Base-by-base conservation (phyloP, 2,888 invertebrate species). In the Charanyca ferruginea region DNA sequence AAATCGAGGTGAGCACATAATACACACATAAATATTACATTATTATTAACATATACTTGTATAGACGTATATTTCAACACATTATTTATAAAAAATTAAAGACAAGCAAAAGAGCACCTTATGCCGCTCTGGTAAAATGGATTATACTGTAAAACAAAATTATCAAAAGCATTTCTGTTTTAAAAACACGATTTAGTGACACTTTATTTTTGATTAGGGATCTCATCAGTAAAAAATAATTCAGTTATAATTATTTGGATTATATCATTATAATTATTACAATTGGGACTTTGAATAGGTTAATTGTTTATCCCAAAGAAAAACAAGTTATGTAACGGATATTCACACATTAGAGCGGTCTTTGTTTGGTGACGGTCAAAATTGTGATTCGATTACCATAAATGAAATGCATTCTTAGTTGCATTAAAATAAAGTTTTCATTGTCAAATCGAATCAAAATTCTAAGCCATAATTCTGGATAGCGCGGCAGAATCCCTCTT, bases 1-100 rank as follows among this genome's bases (percentile, higher is more conserved):
- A 89, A 88, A 79, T 79, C 85, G 85, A 81, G 87, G 83, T 87
- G 86, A 88, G 86, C 83, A 89, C 84, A 89, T 86, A 88, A 83
- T 85, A 87, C 84, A 89, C 83, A 88, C 80, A 87, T 81, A 86
- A 79, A 84, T 83, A 84, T 82, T 42, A 68, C 66, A 77, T 77
- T 76, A 85, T 78, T 83, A 85, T 81, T 83, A 76, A 84, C 71
- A 83, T 71, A 81, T 80, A 73, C 18, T n/a, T 52, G 25, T 42
- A 70, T 41, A 57, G 28, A 22, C 65, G 32, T 63, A 67, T 54
- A 64, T 48, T 67, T n/a, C 3, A 52, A 66, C 25, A 68, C 41
- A 54, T 38, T 48, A 6, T 22, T 61, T 38, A 23, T 38, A 35
- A 16, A 66, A 63, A 61, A 58, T 48, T 1, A 53, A 68, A 51